These are phyloP conservation scores for Apamea anceps DNA, from an alignment of 2,888 invertebrate genomes.

Conservation along the genomic window DNA sequence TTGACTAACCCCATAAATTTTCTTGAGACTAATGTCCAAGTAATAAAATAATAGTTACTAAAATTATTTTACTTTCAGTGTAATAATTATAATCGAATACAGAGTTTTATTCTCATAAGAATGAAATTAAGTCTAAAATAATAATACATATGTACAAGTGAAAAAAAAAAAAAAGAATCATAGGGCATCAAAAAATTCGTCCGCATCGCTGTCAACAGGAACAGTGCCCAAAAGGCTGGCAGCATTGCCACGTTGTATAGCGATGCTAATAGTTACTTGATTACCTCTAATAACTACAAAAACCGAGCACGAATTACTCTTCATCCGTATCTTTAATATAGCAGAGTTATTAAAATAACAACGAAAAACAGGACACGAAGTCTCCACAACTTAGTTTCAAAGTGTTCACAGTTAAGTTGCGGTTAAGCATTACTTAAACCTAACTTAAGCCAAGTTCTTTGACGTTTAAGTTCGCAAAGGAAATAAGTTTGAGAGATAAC, in stretches of 20 bases:
- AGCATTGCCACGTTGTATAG: no score
- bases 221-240: no score
- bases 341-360: slow-evolving; percentile 35
- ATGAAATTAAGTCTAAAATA: no score
- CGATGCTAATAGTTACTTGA: no score
- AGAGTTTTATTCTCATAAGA: no score
- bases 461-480: slow-evolving; percentile 58
- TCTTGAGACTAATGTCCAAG: background rate
- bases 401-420: slow-evolving; percentile 45
- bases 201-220: no score
- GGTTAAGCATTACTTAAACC: slow-evolving; percentile 43
- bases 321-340: slow-evolving; percentile 17
- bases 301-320: slow-evolving; percentile 25
- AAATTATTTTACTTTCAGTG: no score
- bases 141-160: no score
- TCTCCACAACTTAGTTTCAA: slow-evolving; percentile 37
- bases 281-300: slow-evolving; percentile 26
- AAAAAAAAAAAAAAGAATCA: no score
- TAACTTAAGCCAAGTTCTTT: slow-evolving; percentile 45
- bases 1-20: slow-evolving; percentile 25
- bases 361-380: slow-evolving; percentile 51
- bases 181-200: no score
- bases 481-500: slow-evolving; percentile 63
- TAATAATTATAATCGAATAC: no score
- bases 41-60: slow-evolving; percentile 7